Conservation (phyloP, 1,140 invertebrate species). For the Camponotus vicinus region DNA sequence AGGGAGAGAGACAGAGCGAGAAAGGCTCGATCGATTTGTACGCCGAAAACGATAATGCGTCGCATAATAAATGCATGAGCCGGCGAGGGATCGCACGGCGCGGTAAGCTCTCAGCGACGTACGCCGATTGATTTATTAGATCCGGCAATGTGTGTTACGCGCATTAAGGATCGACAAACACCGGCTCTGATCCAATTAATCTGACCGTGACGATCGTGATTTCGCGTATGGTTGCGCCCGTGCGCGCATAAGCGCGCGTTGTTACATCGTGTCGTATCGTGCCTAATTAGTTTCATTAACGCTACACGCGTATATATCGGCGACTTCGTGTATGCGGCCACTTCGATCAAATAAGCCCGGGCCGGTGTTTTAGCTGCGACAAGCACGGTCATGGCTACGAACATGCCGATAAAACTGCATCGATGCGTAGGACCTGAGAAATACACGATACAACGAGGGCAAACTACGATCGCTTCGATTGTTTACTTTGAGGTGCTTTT, state of each 20-base stretch:
- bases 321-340: slow-evolving; percentile 26
- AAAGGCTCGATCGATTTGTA: slow-evolving; percentile 28
- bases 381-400: slow-evolving; percentile 3
- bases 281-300: slow-evolving; percentile 71
- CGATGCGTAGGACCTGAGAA: neutral
- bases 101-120: slow-evolving; percentile 31
- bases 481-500: neutral
- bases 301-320: slow-evolving; percentile 14
- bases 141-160: slow-evolving; percentile 50
- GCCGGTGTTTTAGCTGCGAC: neutral
- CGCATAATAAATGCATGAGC: slow-evolving; percentile 57
- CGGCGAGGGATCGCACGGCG: neutral
- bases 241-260: slow-evolving; percentile 59
- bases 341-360: slow-evolving; percentile 60
- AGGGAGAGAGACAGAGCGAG: neutral
- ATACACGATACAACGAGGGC: neutral
- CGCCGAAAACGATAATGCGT: slow-evolving; percentile 57
- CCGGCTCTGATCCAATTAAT: slow-evolving; percentile 69
- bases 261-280: slow-evolving; percentile 58
- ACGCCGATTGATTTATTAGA: slow-evolving; percentile 71
- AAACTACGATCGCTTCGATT: neutral
- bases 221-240: slow-evolving; percentile 42
- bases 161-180: slow-evolving; percentile 68
- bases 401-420: slow-evolving; percentile 30
- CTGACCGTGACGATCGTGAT: slow-evolving; percentile 65